Evolutionary conservation across 2,888 invertebrate species (phyloP).

Genomic region (Tetheella fluctuosa): DNA sequence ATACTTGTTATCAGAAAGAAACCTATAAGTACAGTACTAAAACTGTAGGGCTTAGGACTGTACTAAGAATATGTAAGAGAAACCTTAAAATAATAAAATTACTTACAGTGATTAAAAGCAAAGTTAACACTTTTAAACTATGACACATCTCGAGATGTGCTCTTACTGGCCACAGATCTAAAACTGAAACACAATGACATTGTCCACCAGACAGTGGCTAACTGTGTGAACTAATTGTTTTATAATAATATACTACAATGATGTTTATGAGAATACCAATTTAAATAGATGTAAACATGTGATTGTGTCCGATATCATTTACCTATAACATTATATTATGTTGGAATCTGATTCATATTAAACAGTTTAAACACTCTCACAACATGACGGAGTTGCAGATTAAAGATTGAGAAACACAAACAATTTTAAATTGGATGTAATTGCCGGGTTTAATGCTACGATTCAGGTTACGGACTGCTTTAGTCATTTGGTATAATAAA

Average conservation of each 20-base stretch:
- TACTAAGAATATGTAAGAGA: too few relatives aligned
- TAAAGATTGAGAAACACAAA: not conserved
- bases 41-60: too few relatives aligned
- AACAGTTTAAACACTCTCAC: not conserved
- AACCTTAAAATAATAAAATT: slow-evolving; percentile 11
- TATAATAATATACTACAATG: slow-evolving; percentile 38
- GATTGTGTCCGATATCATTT: slow-evolving; percentile 26
- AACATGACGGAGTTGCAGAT: not conserved
- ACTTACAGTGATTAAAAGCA: slow-evolving; percentile 40
- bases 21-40: not conserved
- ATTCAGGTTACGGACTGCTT: too few relatives aligned
- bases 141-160: slow-evolving; percentile 45
- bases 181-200: slow-evolving; percentile 42
- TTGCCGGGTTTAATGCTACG: too few relatives aligned
- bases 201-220: slow-evolving; percentile 22
- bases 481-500: too few relatives aligned
- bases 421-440: not conserved
- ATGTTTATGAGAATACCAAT: slow-evolving; percentile 42
- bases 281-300: slow-evolving; percentile 27
- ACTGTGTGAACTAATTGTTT: slow-evolving; percentile 41
- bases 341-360: not conserved
- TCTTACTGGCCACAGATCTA: slow-evolving; percentile 17
- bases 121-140: slow-evolving; percentile 21
- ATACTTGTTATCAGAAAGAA: too few relatives aligned
- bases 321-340: not conserved